Evolutionary conservation across 2,888 invertebrate genomes (phyloP).

Genomic region (Galeopsomyia nigrocyanea): DNA sequence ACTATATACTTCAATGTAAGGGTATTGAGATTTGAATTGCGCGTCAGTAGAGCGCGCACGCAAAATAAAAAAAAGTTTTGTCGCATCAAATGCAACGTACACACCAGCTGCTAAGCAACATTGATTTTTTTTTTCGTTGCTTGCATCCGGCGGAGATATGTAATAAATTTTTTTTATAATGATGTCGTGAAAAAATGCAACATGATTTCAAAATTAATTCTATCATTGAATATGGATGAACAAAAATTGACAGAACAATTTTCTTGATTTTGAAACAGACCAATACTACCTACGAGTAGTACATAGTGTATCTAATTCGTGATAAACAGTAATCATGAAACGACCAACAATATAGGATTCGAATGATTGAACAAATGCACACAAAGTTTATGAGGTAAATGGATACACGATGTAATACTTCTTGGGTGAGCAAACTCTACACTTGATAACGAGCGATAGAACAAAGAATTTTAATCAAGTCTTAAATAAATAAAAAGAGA

Average conservation of each 20-base stretch:
- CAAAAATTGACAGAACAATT: constrained; percentile 45
- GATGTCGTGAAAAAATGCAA: constrained; percentile 43
- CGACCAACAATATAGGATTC: background rate
- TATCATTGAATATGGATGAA: constrained; percentile 35
- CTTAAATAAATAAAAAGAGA: background rate
- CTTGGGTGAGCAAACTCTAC: constrained; percentile 36
- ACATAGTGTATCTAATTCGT: constrained; percentile 38
- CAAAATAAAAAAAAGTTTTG: constrained; percentile 24
- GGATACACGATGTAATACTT: constrained; percentile 40
- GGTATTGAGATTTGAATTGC: no score
- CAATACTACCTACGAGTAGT: constrained; percentile 25
- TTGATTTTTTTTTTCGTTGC: constrained; percentile 13
- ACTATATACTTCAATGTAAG: no score
- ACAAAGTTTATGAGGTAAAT: background rate
- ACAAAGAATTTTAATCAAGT: background rate
- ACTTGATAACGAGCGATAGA: constrained; percentile 17
- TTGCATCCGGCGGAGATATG: constrained; percentile 26
- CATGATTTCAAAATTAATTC: constrained; percentile 42
- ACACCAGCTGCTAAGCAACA: constrained; percentile 26
- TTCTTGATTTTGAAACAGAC: constrained; percentile 27
- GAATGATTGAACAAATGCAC: background rate
- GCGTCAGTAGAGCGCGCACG: background rate
- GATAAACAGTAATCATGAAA: constrained; percentile 2
- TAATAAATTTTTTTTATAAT: constrained; percentile 29
- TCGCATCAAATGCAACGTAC: constrained; percentile 22